Percentiles rank a stretch among this genome's conserved stretches.
These are phyloP conservation scores for Prunella fulvescens DNA, from an alignment of 2,113 vertebrate genomes.

Conservation along the genomic window DNA sequence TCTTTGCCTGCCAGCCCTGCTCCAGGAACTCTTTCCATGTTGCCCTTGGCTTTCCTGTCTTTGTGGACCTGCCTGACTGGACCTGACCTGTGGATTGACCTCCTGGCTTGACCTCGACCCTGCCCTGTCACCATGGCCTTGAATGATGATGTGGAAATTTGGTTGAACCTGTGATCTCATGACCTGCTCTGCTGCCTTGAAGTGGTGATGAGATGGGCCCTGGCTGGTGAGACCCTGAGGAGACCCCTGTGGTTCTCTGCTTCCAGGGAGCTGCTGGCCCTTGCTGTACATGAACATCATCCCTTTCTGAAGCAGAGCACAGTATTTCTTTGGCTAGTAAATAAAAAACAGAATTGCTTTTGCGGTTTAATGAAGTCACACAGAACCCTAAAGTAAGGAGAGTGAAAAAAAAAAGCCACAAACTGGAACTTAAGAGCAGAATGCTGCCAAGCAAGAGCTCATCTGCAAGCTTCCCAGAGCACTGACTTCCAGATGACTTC, in stretches of 20 bases:
- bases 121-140: background rate
- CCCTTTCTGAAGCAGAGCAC: background rate
- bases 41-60: background rate
- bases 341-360: background rate
- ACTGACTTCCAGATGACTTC: background rate
- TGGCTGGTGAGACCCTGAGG: background rate
- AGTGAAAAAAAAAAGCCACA: background rate
- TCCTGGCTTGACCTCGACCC: background rate
- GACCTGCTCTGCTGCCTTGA: background rate
- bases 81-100: background rate
- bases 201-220: background rate
- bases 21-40: background rate
- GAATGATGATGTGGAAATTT: background rate
- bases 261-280: background rate
- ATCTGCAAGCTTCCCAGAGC: background rate
- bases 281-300: background rate
- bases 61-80: background rate
- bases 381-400: background rate
- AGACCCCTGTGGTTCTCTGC: background rate
- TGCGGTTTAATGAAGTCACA: background rate
- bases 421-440: background rate
- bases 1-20: background rate
- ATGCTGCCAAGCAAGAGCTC: background rate
- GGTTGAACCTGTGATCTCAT: background rate
- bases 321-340: background rate